Evolutionary conservation across 2,888 invertebrate species (phyloP), one percentile per base, ranked within the genome.

Genomic region (Ctenicera cuprea): DNA sequence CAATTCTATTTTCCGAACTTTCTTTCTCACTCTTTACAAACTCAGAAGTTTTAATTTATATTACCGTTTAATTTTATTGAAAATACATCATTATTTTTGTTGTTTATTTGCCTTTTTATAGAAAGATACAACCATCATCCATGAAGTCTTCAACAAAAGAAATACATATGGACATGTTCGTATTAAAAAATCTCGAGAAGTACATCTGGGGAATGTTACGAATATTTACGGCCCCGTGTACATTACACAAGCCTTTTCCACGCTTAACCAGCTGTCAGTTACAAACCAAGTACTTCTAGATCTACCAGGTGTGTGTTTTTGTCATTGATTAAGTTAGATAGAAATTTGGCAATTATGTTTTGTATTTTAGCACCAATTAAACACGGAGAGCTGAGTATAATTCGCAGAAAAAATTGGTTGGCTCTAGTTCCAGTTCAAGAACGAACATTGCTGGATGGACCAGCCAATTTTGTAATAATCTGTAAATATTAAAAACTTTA

Each of bases 391-490:
- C 9, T 74, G 14, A 69, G 71, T 26, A 85, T 87, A 12, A 72
- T 88, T 16, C 80, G 85, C 12, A 83, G 89, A 11, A 81, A 83
- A 57, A 84, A 84, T 59, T 90, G 89, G 90, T 79, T 89, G 48
- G 89, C 89, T 8, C 88, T 89, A 78, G 85, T 82, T 26, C 87
- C 89, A 4, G 79, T 87, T 71, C 85, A 85, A 33, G 85, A 85
- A 66, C 78, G 84, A 7, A 76, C 82, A 3, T 80, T 79, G 38
- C 76, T 88, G 52, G 67, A 84, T 37, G 80, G 80, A 33, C 88
- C 89, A 12, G 88, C 87, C 8, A 85, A 87, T 81, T 87, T 85
- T 74, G 89, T 90, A n/a, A 86, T 89, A 37, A 89, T 89, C 71
- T 86, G 89, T 89, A 84, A 83, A 87, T 38, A 26, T 38, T 11